phyloP scores from a whole-genome alignment of 2,888 invertebrate genomes.

The Tinea trinotella region DNA sequence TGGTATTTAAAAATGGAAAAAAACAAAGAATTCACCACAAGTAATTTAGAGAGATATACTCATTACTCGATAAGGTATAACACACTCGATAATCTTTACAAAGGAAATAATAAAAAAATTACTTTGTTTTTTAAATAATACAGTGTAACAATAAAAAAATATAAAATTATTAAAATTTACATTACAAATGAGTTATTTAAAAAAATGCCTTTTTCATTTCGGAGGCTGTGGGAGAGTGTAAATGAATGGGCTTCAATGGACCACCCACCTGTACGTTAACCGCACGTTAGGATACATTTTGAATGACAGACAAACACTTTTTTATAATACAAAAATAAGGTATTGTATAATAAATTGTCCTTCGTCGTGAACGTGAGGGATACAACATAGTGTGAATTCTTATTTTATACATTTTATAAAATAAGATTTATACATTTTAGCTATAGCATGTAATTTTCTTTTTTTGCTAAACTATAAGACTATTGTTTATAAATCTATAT shows the following conservation, averaged over 20 bases:
- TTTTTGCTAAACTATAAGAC: no score
- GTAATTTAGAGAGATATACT: no score
- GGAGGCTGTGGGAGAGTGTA: neutral
- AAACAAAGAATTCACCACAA: no score
- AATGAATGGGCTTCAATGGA: neutral
- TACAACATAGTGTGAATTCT: neutral
- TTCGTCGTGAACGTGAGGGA: neutral
- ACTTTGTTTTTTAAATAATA: neutral
- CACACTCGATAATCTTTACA: no score
- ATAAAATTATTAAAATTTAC: neutral
- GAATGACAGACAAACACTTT: conserved; percentile 5
- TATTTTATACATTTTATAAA: no score
- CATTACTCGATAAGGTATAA: no score
- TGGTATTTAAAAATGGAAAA: no score
- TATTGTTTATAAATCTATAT: no score
- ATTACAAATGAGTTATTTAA: neutral
- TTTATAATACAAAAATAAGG: neutral
- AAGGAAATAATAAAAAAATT: neutral
- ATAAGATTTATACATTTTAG: no score
- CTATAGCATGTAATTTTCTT: no score
- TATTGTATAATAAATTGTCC: neutral
- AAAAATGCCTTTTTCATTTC: neutral
- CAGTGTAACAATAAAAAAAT: neutral
- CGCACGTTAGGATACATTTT: neutral
- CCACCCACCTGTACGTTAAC: conserved; percentile 1